Evolutionary conservation across 2,888 invertebrate species (phyloP).

Genomic region (Drosophila rubida): DNA sequence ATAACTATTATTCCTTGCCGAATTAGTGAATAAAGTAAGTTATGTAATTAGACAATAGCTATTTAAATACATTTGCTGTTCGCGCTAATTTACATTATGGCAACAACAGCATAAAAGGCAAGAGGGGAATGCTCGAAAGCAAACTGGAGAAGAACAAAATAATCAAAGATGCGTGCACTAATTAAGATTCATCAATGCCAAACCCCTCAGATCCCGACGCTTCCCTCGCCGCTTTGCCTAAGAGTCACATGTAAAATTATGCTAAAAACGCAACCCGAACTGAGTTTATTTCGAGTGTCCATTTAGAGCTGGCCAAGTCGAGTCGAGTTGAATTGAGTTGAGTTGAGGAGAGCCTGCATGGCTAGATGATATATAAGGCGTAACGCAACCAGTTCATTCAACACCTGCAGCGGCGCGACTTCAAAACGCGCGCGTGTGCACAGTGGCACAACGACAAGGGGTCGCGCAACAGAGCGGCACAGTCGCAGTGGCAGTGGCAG

Average conservation of each 20-base stretch:
- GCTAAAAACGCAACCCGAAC: conserved; percentile 34
- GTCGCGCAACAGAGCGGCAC: not conserved
- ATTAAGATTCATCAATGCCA: conserved; percentile 54
- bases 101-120: too few relatives aligned
- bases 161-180: conserved; percentile 49
- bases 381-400: conserved; percentile 72
- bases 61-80: too few relatives aligned
- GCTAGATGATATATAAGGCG: conserved; percentile 65
- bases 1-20: too few relatives aligned
- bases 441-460: conserved; percentile 34
- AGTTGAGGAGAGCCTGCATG: conserved; percentile 11
- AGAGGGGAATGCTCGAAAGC: conserved; percentile 1
- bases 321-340: not conserved
- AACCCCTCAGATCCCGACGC: conserved; percentile 1
- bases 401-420: conserved; percentile 72
- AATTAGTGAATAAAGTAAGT: too few relatives aligned
- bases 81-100: conserved; percentile 6
- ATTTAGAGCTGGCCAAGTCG: conserved; percentile 24
- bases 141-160: conserved; percentile 12
- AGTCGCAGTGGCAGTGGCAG: not conserved
- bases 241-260: conserved; percentile 43
- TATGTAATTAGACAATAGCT: too few relatives aligned
- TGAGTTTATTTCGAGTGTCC: conserved; percentile 27
- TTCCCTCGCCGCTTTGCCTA: not conserved
- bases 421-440: conserved; percentile 63